These are phyloP conservation scores for Callyntrura guangdongensis DNA, from an alignment of 2,888 invertebrate genomes.

Conservation along the genomic window DNA sequence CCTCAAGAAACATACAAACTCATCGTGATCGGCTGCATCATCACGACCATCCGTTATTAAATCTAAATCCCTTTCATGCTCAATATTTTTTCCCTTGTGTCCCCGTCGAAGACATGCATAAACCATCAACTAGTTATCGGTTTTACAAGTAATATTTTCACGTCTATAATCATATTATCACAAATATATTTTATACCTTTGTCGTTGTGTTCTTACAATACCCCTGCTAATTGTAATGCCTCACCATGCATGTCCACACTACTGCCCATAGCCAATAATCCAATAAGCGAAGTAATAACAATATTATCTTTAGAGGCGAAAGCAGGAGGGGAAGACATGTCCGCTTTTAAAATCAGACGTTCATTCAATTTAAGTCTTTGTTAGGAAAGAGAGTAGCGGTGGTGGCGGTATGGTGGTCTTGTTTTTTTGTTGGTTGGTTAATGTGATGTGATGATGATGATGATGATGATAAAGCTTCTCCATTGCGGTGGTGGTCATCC, in stretches of 20 bases:
- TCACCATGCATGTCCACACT: too few relatives aligned
- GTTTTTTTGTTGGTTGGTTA: background rate
- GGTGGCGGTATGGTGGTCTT: constrained; percentile 42
- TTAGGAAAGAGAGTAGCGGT: constrained; percentile 13
- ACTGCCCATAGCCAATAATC: constrained; percentile 27
- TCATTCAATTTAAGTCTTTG: constrained; percentile 26
- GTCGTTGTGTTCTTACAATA: too few relatives aligned
- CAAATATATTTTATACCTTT: too few relatives aligned
- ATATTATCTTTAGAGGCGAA: background rate
- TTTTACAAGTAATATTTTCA: background rate
- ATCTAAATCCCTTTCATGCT: constrained; percentile 17
- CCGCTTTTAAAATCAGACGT: constrained; percentile 46
- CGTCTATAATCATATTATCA: background rate
- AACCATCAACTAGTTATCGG: constrained; percentile 7
- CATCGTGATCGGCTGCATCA: constrained; percentile 12
- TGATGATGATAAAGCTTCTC: background rate
- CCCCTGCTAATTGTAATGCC: too few relatives aligned
- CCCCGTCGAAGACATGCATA: background rate
- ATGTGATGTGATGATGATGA: background rate
- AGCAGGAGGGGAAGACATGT: constrained; percentile 41
- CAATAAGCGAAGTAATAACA: constrained; percentile 15
- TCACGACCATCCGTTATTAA: background rate
- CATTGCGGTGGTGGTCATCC: constrained; percentile 56
- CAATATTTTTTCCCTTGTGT: constrained; percentile 39
- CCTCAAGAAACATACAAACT: constrained; percentile 10